phyloP scores from a whole-genome alignment of 2,113 vertebrate species.

The Sinocyclocheilus grahami region DNA sequence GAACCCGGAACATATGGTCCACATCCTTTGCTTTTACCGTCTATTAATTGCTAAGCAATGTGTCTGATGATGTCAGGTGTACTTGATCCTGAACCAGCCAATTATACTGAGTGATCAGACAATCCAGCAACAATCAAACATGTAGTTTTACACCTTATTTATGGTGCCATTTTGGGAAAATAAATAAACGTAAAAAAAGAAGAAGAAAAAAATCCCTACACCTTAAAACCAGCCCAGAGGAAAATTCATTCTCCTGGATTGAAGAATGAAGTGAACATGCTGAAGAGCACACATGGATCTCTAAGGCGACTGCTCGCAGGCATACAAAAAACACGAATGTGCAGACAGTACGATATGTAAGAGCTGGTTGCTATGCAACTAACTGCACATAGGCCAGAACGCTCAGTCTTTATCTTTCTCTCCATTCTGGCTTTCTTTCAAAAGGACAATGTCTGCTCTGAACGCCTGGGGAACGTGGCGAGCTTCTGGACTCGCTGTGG shows the following conservation, averaged over 20 bases:
- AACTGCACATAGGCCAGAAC: constrained; percentile 43
- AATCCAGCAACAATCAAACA: background rate
- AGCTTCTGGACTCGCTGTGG: constrained; percentile 38
- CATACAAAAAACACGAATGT: constrained; percentile 49
- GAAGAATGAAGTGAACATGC: constrained; percentile 19
- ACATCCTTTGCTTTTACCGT: background rate
- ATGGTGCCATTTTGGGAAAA: background rate
- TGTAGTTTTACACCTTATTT: background rate
- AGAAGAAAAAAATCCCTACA: background rate
- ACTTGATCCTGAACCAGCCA: background rate
- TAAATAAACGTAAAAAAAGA: background rate
- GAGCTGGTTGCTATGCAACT: constrained; percentile 65
- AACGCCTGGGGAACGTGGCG: constrained; percentile 51
- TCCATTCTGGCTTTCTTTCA: constrained; percentile 25
- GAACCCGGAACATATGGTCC: background rate
- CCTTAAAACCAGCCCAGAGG: background rate
- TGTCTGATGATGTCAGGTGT: too few species aligned
- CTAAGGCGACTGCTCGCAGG: constrained; percentile 6
- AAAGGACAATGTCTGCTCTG: constrained; percentile 56
- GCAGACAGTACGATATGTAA: constrained; percentile 59
- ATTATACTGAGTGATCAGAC: background rate
- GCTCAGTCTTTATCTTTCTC: constrained; percentile 31
- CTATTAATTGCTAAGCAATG: background rate
- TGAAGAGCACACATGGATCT: background rate
- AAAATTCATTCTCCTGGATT: constrained; percentile 21